Evolutionary conservation across 2,888 invertebrate species (phyloP).

Genomic region (Isotomurus palustris): DNA sequence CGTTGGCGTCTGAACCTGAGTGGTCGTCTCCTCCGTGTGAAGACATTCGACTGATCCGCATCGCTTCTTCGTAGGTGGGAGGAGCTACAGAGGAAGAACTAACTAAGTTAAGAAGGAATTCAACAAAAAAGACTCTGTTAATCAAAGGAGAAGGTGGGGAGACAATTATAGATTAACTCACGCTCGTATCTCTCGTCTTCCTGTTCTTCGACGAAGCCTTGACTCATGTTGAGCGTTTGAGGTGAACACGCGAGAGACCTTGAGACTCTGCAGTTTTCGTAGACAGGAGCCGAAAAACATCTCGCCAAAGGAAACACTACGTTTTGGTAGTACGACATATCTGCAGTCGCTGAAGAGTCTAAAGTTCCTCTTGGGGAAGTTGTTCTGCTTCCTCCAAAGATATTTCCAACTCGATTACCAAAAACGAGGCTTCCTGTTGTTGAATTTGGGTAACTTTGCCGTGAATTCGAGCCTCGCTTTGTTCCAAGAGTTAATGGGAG

Average conservation of each 20-base stretch:
- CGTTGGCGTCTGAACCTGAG: too few relatives aligned
- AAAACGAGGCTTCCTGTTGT: constrained; percentile 7
- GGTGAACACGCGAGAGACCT: neutral
- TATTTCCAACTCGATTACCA: constrained; percentile 21
- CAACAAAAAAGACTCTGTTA: constrained; percentile 15
- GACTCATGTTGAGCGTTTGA: neutral
- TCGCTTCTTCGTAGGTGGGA: constrained; percentile 28
- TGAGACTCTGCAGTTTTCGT: constrained; percentile 24
- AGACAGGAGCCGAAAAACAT: constrained; percentile 27
- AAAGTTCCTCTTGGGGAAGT: neutral
- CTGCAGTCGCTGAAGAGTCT: constrained; percentile 13
- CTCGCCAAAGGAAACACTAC: constrained; percentile 26
- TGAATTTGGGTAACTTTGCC: constrained; percentile 22
- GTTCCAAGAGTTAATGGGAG: constrained; percentile 27
- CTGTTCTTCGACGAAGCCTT: neutral
- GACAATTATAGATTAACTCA: neutral
- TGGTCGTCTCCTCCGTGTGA: neutral
- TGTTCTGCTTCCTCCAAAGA: constrained; percentile 2
- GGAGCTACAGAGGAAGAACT: neutral
- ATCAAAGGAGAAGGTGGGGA: neutral
- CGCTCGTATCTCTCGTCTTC: neutral
- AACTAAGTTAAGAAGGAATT: too few relatives aligned
- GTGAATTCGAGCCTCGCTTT: constrained; percentile 15
- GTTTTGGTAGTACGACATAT: constrained; percentile 25
- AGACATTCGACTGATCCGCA: constrained; percentile 5